Conservation (phyloP, 2,888 invertebrate species). For the Lepidocyrtoides sp. region DNA sequence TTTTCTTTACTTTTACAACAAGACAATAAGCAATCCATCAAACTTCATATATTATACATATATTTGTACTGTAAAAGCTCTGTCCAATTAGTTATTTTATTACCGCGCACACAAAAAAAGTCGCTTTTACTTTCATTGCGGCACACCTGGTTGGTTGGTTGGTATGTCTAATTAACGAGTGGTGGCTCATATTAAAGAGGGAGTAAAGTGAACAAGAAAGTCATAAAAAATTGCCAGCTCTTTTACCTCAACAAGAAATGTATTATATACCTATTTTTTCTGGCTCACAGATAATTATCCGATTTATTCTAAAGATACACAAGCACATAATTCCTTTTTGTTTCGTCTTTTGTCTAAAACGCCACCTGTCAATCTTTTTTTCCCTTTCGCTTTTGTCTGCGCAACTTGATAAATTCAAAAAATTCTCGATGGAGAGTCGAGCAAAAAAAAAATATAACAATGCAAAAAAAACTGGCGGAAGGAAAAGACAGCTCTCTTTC, state of each 20-base stretch:
- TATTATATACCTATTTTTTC: neutral
- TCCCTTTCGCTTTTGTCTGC: slow-evolving; percentile 19
- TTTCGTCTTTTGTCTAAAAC: slow-evolving; percentile 25
- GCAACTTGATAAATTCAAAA: slow-evolving; percentile 5
- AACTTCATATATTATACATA: neutral
- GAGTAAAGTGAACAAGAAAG: neutral
- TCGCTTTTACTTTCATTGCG: slow-evolving; percentile 49
- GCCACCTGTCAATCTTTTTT: slow-evolving; percentile 28
- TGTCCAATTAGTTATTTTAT: slow-evolving; percentile 42
- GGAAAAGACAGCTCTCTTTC: neutral
- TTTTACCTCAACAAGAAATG: neutral
- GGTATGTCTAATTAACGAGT: slow-evolving; percentile 23
- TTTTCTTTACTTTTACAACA: neutral
- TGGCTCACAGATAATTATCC: neutral
- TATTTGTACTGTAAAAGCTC: slow-evolving; percentile 15
- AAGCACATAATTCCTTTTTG: neutral
- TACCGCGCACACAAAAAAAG: neutral
- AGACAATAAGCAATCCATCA: slow-evolving; percentile 12
- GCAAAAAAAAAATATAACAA: too few relatives aligned
- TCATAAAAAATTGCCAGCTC: neutral
- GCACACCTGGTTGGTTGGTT: too few relatives aligned
- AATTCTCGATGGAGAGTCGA: neutral
- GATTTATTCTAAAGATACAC: slow-evolving; percentile 37
- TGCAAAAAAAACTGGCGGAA: slow-evolving; percentile 30
- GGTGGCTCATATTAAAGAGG: neutral